Evolutionary conservation across 2,888 invertebrate genomes (phyloP).

Genomic region (Pimpla rufipes): DNA sequence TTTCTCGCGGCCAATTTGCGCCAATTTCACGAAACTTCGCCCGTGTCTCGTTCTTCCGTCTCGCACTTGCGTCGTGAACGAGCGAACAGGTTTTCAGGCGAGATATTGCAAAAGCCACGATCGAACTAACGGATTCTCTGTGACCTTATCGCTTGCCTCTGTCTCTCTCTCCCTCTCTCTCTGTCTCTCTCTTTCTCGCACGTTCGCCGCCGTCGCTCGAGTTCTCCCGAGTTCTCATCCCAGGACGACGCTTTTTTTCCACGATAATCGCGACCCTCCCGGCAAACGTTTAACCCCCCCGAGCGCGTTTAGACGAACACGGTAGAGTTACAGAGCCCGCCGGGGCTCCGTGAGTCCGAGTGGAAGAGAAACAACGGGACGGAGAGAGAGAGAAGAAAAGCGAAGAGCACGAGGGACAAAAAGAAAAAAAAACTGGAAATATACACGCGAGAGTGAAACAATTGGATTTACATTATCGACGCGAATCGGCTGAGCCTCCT

Average conservation of each 20-base stretch:
- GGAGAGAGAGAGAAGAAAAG: not conserved
- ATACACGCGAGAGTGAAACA: conserved; percentile 60
- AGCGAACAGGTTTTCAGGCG: not conserved
- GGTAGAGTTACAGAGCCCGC: not conserved
- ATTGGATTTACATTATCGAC: conserved; percentile 69
- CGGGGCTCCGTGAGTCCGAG: not conserved
- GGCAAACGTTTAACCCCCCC: conserved; percentile 12
- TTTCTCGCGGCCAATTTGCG: not conserved
- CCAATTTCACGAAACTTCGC: conserved; percentile 22
- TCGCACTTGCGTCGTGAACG: conserved; percentile 6
- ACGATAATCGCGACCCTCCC: conserved; percentile 20
- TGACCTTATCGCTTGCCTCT: conserved; percentile 7
- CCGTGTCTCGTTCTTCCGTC: not conserved
- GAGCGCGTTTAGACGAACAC: conserved; percentile 43
- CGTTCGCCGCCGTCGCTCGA: not conserved
- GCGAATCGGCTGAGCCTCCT: conserved; percentile 59
- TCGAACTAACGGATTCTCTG: conserved; percentile 10
- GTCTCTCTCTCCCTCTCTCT: not conserved
- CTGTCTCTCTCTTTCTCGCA: not conserved
- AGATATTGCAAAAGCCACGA: not conserved
- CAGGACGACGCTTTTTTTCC: not conserved
- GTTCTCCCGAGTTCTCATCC: not conserved
- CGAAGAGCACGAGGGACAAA: conserved; percentile 16
- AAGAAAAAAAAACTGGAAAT: conserved; percentile 41
- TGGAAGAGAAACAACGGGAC: conserved; percentile 9